Evolutionary conservation across 2,113 vertebrate genomes (phyloP), one percentile per base, ranked within the genome.

Genomic region (Pyxicephalus adspersus): DNA sequence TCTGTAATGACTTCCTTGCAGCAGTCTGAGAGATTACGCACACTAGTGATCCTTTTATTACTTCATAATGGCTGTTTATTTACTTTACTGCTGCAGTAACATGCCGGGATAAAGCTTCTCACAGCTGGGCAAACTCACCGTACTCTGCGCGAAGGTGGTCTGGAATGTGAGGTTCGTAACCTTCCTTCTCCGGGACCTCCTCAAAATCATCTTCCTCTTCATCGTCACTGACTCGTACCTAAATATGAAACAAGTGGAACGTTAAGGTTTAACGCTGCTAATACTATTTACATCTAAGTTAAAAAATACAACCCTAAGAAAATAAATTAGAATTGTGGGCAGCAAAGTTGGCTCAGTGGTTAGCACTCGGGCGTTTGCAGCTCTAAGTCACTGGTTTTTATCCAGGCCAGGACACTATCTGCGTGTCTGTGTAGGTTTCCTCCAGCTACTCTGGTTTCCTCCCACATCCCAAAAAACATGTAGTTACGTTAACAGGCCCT

Each of bases 161-260:
- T 28, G 95, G 95, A 90, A 98, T 92, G 87, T 92, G 86, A 0
- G 95, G 94, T 83, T 99, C 96, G 0, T 95, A 98, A 61, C 96
- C 97, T 77, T 99, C 97, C 86, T 98, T 98, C 87, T 99, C 97
- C 0, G 96, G 97, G 81, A 99, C 97, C 83, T 99, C 98, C 83
- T 96, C 93, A 60, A 99, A 99, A 31, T 97, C 96, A 13, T 94
- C 89, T 1, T 92, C 94, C 0, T 95, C 92, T 0, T 95, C 92
- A 0, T 92, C 90, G 0, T 92, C 90, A 0, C 92, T 91, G 28
- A 85, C 92, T 83, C 90, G 91, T 71, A 85, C 82, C 96, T 94
- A 70, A 1, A 1, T 9, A 13, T 0, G 8, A 45, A 8, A 45
- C 11, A 45, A 45, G 38, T 45, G 38, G 38, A 45, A 45, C 38